Evolutionary conservation across 2,797 vertebrate species (phyloP).

Genomic region (Morelia viridis): DNA sequence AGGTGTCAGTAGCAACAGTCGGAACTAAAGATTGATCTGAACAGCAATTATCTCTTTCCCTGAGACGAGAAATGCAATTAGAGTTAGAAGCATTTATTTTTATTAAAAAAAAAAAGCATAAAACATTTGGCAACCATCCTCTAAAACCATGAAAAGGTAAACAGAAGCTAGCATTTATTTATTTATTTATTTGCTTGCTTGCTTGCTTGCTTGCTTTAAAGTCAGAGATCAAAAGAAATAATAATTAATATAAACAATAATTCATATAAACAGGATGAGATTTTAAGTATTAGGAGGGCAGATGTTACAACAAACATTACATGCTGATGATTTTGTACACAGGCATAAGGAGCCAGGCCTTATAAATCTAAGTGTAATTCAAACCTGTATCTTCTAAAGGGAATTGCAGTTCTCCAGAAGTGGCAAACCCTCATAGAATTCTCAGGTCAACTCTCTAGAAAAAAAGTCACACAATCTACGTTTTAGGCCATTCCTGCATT

Average conservation of each 20-base stretch:
- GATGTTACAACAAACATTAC: not conserved
- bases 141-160: conserved; percentile 25
- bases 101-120: conserved; percentile 63
- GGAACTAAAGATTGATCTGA: conserved; percentile 64
- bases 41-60: conserved; percentile 64
- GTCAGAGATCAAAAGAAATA: too few relatives aligned
- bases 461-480: not conserved
- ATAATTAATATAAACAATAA: too few relatives aligned
- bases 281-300: not conserved
- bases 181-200: not conserved
- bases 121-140: conserved; percentile 45
- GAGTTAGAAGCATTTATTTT: conserved; percentile 60
- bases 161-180: not conserved
- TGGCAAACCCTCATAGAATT: not conserved
- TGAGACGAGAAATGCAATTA: conserved; percentile 66
- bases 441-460: not conserved
- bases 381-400: not conserved
- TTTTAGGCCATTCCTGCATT: not conserved
- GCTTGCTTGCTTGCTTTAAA: too few relatives aligned
- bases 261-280: not conserved
- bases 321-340: not conserved
- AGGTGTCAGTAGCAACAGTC: conserved; percentile 64
- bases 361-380: not conserved
- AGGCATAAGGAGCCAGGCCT: not conserved
- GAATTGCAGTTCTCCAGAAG: not conserved